Percentiles rank a stretch among this genome's conserved stretches.
These are phyloP conservation scores for Apis cerana DNA, from an alignment of 1,140 invertebrate species.

Conservation along the genomic window DNA sequence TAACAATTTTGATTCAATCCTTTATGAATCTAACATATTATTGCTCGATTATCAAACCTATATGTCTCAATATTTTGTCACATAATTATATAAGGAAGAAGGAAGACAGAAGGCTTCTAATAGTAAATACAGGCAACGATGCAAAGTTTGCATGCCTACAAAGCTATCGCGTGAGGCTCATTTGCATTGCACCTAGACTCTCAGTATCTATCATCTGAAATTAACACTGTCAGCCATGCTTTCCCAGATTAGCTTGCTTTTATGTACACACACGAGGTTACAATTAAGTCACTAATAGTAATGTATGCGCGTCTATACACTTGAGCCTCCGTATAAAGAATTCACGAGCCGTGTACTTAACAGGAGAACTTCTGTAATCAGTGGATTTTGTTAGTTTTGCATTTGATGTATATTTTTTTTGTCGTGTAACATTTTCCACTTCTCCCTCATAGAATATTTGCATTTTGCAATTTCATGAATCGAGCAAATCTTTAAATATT, in stretches of 20 bases:
- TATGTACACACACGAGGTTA: slow-evolving; percentile 48
- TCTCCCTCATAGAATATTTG: not conserved
- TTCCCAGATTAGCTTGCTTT: slow-evolving; percentile 62
- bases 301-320: slow-evolving; percentile 29
- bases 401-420: not conserved
- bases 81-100: slow-evolving; percentile 44
- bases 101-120: slow-evolving; percentile 28
- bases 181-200: slow-evolving; percentile 62
- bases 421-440: not conserved
- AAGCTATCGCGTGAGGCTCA: slow-evolving; percentile 68
- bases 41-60: too few relatives aligned
- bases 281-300: slow-evolving; percentile 65
- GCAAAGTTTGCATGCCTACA: slow-evolving; percentile 50
- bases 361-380: not conserved
- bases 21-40: too few relatives aligned
- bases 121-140: slow-evolving; percentile 29
- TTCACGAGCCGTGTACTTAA: slow-evolving; percentile 14
- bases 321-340: slow-evolving; percentile 13
- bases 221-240: slow-evolving; percentile 70
- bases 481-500: too few relatives aligned
- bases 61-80: too few relatives aligned
- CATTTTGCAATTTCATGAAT: too few relatives aligned
- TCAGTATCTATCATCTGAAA: slow-evolving; percentile 69
- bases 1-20: too few relatives aligned
- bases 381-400: too few relatives aligned